These are phyloP conservation scores for Martes martes DNA, from an alignment of 2,113 vertebrate species.

Conservation along the genomic window DNA sequence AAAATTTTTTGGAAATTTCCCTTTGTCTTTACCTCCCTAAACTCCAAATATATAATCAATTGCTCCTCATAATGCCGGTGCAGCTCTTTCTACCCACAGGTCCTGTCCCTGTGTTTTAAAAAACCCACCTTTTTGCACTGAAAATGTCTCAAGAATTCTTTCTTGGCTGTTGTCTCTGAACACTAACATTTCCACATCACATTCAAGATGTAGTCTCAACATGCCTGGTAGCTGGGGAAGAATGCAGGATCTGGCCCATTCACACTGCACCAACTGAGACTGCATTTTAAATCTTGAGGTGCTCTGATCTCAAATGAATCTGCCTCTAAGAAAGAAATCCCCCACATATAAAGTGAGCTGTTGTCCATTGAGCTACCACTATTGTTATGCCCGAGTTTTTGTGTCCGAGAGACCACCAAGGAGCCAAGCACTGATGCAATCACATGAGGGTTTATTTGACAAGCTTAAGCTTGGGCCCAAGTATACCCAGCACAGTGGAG, in stretches of 20 bases:
- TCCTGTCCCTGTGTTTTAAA: not conserved
- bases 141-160: not conserved
- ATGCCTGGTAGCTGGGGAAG: not conserved
- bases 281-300: not conserved
- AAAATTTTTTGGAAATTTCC: not conserved
- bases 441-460: no score
- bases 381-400: no score
- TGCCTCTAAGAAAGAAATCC: not conserved
- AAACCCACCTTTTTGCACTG: not conserved
- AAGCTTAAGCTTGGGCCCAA: no score
- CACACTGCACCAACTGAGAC: rapidly evolving
- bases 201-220: not conserved
- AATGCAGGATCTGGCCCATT: no score
- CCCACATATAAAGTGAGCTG: not conserved
- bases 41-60: not conserved
- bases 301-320: not conserved
- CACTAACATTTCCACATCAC: not conserved
- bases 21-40: not conserved
- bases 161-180: not conserved
- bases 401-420: no score
- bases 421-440: no score
- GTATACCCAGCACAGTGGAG: no score
- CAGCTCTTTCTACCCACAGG: not conserved
- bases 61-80: not conserved
- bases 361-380: not conserved